phyloP scores from a whole-genome alignment of 1,140 invertebrate genomes.

The Euborellia annulipes region DNA sequence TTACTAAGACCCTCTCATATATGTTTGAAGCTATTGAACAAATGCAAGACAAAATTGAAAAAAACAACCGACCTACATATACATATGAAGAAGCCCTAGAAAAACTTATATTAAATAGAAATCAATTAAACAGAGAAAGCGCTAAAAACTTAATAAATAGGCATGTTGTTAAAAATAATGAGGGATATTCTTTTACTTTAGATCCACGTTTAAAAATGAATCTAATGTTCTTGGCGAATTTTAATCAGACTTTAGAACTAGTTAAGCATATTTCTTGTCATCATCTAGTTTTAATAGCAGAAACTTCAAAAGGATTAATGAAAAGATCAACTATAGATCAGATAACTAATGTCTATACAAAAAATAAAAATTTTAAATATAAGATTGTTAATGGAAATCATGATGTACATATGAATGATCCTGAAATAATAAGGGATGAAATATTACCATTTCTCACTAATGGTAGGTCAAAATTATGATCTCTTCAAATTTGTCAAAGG shows the following conservation, averaged over 20 bases:
- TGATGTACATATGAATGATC: conserved; percentile 43
- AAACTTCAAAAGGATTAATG: conserved; percentile 32
- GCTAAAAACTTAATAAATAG: too few relatives aligned
- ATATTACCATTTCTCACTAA: conserved; percentile 27
- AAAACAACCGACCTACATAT: conserved; percentile 22
- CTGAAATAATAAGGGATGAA: conserved; percentile 31
- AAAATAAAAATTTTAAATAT: conserved; percentile 19
- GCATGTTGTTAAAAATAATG: too few relatives aligned
- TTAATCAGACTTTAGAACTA: too few relatives aligned
- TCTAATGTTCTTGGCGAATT: too few relatives aligned
- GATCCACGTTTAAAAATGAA: too few relatives aligned
- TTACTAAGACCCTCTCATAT: conserved; percentile 18
- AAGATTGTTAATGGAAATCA: conserved; percentile 38
- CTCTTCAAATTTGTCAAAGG: too few relatives aligned
- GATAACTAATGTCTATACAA: conserved; percentile 2
- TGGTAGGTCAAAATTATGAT: too few relatives aligned
- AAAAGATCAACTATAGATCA: conserved; percentile 22
- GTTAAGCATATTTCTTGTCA: too few relatives aligned
- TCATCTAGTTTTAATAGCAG: too few relatives aligned
- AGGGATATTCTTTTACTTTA: too few relatives aligned
- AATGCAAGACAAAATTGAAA: conserved; percentile 19
- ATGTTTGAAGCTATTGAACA: conserved; percentile 19
- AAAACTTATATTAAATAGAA: conserved; percentile 24
- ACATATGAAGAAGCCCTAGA: conserved; percentile 34
- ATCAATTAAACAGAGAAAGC: too few relatives aligned